Base-by-base conservation (phyloP, 2,797 vertebrate genomes). In the Galaxias olidus region DNA sequence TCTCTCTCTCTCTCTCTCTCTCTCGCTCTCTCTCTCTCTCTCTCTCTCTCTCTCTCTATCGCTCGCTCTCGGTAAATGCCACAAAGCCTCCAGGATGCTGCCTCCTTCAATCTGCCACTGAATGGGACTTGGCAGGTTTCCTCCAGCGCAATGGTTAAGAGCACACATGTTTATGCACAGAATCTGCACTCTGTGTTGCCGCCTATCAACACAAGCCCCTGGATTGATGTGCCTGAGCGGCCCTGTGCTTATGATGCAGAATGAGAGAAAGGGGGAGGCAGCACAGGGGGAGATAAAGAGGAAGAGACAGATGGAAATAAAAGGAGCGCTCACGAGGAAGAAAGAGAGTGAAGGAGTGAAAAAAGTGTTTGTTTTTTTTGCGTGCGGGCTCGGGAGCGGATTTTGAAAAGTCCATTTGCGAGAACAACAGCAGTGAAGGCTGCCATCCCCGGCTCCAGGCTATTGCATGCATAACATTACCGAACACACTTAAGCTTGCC, bases 331-430 rank as follows among this genome's bases (percentile, higher is more conserved):
- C 8, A 49, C 11, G 48, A 15, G n/a, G 9, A 19, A 8, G n/a
- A 14, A 50, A 14, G n/a, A 15, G n/a, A 15, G n/a, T 5, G n/a
- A 15, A 50, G 48, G 54, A 52, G 56, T 46, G n/a, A 9, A 10
- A 14, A 66, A 81, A 87, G 84, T 82, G 78, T 86, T 86, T n/a
- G n/a, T n/a, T 84, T 83, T 83, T 88, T 87, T 86, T 84, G 73
- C 83, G 67, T 84, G 82, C 73, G 77, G 78, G 83, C 83, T 89
- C 87, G 30, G 30, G 30, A 30, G 30, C 30, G 30, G 30, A 30
- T 30, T 30, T 30, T 30, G 30, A 30, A 47, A 87, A 86, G 86
- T 86, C 88, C 75, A 84, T 80, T 84, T 80, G 80, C 61, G 61
- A 78, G 74, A 84, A 87, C 79, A 86, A 88, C 78, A 86, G 80